A percentile compares a stretch with the other conserved stretches of the same genome.
Conservation (phyloP, 2,888 invertebrate species). For the Ferrisia virgata region DNA sequence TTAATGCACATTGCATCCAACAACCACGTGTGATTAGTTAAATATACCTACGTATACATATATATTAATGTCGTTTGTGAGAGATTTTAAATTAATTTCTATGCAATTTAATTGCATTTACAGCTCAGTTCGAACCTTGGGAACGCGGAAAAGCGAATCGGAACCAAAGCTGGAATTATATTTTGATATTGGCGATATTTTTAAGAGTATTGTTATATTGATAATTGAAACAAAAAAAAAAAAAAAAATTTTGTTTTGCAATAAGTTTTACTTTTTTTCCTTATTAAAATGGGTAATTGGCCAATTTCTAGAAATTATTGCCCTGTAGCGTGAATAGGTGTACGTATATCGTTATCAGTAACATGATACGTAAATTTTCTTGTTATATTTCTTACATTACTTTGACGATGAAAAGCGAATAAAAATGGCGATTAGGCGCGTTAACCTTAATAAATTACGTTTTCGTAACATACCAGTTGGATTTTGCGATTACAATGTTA, state of each 20-base stretch:
- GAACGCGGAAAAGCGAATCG: not conserved
- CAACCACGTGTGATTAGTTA: not conserved
- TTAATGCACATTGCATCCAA: too few relatives aligned
- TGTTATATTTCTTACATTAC: too few relatives aligned
- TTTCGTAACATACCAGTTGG: not conserved
- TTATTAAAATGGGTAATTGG: too few relatives aligned
- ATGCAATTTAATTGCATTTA: not conserved
- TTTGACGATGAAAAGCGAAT: too few relatives aligned
- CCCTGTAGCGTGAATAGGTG: too few relatives aligned
- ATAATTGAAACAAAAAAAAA: too few relatives aligned
- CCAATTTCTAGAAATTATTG: too few relatives aligned
- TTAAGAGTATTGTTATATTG: not conserved
- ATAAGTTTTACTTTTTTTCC: not conserved
- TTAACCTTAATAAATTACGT: not conserved
- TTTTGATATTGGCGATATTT: not conserved
- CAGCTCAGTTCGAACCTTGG: slow-evolving; percentile 26
- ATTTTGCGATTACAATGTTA: not conserved
- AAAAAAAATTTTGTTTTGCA: not conserved
- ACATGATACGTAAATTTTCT: too few relatives aligned
- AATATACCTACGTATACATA: too few relatives aligned
- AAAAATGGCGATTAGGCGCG: not conserved
- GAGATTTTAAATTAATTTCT: not conserved
- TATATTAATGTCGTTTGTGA: not conserved
- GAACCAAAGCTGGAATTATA: not conserved
- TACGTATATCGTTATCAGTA: too few relatives aligned